phyloP scores from a whole-genome alignment of 2,888 invertebrate species.

The Vesta saturnalis region DNA sequence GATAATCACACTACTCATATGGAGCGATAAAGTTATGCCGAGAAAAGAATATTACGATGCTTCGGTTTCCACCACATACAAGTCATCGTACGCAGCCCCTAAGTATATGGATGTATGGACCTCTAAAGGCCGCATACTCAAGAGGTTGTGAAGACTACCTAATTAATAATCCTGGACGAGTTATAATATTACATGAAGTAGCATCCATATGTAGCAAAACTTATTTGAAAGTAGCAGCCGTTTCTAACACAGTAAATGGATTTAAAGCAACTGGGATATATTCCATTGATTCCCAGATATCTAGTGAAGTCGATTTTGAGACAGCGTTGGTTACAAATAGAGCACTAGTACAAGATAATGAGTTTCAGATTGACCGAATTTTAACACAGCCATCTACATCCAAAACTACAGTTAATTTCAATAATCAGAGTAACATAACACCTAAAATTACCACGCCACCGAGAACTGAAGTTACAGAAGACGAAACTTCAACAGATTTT shows the following conservation, averaged over 20 bases:
- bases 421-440: too few species aligned
- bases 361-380: neutral
- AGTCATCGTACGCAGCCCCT: slow-evolving; percentile 42
- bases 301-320: too few species aligned
- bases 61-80: slow-evolving; percentile 45
- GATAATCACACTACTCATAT: slow-evolving; percentile 43
- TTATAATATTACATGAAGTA: slow-evolving; percentile 17
- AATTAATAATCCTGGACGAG: neutral
- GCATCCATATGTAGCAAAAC: slow-evolving; percentile 36
- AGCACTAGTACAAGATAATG: neutral
- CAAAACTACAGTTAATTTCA: too few species aligned
- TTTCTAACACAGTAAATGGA: too few species aligned
- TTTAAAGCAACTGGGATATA: slow-evolving; percentile 40
- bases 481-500: too few species aligned
- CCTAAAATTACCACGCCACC: too few species aligned
- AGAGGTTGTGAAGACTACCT: slow-evolving; percentile 35
- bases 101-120: slow-evolving; percentile 42
- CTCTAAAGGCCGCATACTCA: slow-evolving; percentile 40
- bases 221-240: slow-evolving; percentile 39
- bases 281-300: slow-evolving; percentile 28
- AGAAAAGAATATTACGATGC: slow-evolving; percentile 37
- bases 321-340: neutral
- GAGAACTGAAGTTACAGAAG: too few species aligned
- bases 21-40: slow-evolving; percentile 36
- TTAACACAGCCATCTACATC: too few species aligned